phyloP scores from a whole-genome alignment of 2,888 invertebrate genomes.

The Caradrina kadenii region DNA sequence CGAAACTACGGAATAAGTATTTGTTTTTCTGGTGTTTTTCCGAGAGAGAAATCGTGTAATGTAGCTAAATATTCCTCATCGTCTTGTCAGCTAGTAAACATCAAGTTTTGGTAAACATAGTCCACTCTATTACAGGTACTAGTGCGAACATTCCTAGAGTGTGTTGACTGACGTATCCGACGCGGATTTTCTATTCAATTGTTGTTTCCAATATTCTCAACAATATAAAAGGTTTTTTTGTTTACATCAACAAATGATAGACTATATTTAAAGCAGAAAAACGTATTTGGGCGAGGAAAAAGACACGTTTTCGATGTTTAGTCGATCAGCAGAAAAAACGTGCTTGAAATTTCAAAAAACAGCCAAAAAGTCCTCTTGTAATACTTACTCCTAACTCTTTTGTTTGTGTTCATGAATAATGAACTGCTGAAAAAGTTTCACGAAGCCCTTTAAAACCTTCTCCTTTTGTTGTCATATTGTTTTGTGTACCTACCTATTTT shows the following conservation, averaged over 20 bases:
- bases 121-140: background rate
- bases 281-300: no score
- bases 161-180: slow-evolving; percentile 5
- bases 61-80: slow-evolving; percentile 14
- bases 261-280: no score
- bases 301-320: no score
- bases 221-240: no score
- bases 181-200: background rate
- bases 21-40: background rate
- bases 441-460: background rate
- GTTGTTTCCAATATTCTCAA: no score
- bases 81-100: background rate
- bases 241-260: no score
- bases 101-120: slow-evolving; percentile 16
- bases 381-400: background rate
- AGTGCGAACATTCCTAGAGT: slow-evolving; percentile 4
- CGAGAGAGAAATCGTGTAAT: background rate
- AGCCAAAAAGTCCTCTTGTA: background rate
- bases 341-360: no score
- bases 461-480: slow-evolving; percentile 1
- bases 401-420: background rate
- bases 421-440: slow-evolving; percentile 3
- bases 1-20: background rate
- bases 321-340: no score
- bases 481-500: background rate